Evolutionary conservation across 1,140 invertebrate species (phyloP), one percentile per base, ranked within the genome.

Genomic region (Subanguina moxae): DNA sequence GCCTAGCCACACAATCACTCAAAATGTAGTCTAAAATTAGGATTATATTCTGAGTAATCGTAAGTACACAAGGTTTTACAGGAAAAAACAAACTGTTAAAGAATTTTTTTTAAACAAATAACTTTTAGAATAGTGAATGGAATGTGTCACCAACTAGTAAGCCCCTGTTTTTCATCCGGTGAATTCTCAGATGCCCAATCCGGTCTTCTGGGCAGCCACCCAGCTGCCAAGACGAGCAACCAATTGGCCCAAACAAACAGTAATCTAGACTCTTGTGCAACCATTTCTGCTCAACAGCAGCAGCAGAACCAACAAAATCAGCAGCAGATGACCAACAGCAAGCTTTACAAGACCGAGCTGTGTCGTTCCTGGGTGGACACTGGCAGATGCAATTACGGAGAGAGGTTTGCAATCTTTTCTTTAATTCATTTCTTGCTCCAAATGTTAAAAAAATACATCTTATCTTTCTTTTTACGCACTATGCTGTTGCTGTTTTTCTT

Each of bases 361-460:
- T 81, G 79, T 57, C 71, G 79, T 13, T 75, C 73, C 7, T 81
- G 79, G 79, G 80, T 82, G 78, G 79, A 81, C 42, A 68, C 68
- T 63, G 79, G 79, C 5, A 57, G 80, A 38, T 81, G 79, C 48
- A 81, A 81, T 56, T 81, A 82, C 62, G 79, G 79, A 48, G 79
- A 80, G 45, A 68, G 78, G 70, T 78, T 42, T n/a, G n/a, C n/a
- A 70, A 56, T 59, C 23, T 23, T 73, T 38, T 77, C 32, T 38
- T 38, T 38, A 5, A 38, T 38, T 38, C 11, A 38, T 38, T 38
- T 38, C 11, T 38, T 38, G 11, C 11, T 38, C n/a, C n/a, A n/a
- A n/a, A n/a, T n/a, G n/a, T n/a, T n/a, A n/a, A n/a, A n/a, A n/a
- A n/a, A n/a, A n/a, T n/a, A n/a, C n/a, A n/a, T 38, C 11, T 38